Evolutionary conservation across 1,140 invertebrate genomes (phyloP).

Genomic region (Augochlora pura): DNA sequence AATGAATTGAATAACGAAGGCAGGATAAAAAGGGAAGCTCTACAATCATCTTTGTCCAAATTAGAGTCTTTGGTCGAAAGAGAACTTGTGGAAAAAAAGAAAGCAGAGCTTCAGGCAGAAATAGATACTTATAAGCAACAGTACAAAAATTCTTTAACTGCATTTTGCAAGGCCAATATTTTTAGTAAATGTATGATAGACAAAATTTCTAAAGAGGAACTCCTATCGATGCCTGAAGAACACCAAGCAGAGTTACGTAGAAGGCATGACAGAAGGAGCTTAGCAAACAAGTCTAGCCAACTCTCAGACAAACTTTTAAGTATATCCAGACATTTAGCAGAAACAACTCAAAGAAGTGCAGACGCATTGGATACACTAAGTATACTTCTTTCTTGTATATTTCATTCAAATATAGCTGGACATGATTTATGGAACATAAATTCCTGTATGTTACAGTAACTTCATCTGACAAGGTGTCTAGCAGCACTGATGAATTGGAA

Average conservation of each 20-base stretch:
- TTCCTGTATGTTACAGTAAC: constrained; percentile 74
- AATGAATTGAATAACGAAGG: constrained; percentile 88
- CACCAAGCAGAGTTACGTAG: constrained; percentile 82
- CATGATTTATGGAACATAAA: constrained; percentile 19
- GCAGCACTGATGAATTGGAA: constrained; percentile 91
- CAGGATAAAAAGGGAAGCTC: constrained; percentile 83
- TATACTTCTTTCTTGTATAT: constrained; percentile 65
- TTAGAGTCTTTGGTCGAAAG: constrained; percentile 84
- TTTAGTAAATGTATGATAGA: constrained; percentile 87
- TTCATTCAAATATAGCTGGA: not conserved
- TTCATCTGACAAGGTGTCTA: constrained; percentile 80
- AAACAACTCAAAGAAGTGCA: constrained; percentile 92
- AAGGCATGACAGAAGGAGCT: constrained; percentile 84
- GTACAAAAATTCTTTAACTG: constrained; percentile 85
- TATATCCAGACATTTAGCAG: constrained; percentile 91
- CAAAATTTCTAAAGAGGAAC: constrained; percentile 85
- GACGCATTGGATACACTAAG: constrained; percentile 91
- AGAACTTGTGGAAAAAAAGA: constrained; percentile 83
- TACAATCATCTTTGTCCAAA: constrained; percentile 86
- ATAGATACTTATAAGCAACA: constrained; percentile 86
- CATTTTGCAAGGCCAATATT: constrained; percentile 90
- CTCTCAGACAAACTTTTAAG: constrained; percentile 92
- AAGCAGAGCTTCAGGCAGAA: constrained; percentile 83
- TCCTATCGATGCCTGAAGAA: constrained; percentile 83
- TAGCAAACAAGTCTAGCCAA: constrained; percentile 85